A percentile compares a stretch with the other conserved stretches of the same genome.
These are phyloP conservation scores for Ectemnius cavifrons DNA, from an alignment of 2,888 invertebrate genomes.

Conservation along the genomic window DNA sequence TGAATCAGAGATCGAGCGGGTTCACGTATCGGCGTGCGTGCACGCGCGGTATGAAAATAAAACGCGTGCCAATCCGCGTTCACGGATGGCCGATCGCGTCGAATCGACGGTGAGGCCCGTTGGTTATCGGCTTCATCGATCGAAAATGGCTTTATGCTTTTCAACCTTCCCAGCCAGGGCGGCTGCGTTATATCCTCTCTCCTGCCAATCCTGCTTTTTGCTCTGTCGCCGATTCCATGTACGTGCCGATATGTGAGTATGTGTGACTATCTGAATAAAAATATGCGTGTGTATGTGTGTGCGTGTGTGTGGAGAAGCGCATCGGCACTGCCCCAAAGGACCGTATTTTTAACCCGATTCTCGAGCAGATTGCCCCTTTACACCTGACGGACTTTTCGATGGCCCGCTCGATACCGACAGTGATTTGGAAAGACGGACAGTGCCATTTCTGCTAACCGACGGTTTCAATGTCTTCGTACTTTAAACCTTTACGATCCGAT, in stretches of 20 bases:
- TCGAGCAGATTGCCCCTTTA: not conserved
- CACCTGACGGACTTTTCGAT: not conserved
- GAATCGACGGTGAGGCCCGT: conserved; percentile 9
- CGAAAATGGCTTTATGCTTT: conserved; percentile 18
- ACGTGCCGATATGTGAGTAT: too few relatives aligned
- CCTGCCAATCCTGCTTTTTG: conserved; percentile 11
- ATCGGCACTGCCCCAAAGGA: too few relatives aligned
- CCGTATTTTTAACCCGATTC: not conserved
- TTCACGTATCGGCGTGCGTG: conserved; percentile 23
- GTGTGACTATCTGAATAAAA: too few relatives aligned
- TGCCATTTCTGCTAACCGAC: too few relatives aligned
- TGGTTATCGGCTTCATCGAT: conserved; percentile 22
- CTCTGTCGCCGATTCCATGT: conserved; percentile 8
- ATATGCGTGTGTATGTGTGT: too few relatives aligned
- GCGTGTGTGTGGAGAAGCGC: too few relatives aligned
- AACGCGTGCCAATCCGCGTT: conserved; percentile 52
- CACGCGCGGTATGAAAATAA: conserved; percentile 38
- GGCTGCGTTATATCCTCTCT: conserved; percentile 10
- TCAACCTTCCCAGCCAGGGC: conserved; percentile 5
- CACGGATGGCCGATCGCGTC: conserved; percentile 44
- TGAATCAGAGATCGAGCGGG: conserved; percentile 5
- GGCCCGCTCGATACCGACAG: not conserved
- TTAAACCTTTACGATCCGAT: too few relatives aligned
- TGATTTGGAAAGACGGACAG: too few relatives aligned
- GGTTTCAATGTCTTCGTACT: too few relatives aligned